Conservation (phyloP, 1,140 invertebrate genomes). For the Acromyrmex charruanus region DNA sequence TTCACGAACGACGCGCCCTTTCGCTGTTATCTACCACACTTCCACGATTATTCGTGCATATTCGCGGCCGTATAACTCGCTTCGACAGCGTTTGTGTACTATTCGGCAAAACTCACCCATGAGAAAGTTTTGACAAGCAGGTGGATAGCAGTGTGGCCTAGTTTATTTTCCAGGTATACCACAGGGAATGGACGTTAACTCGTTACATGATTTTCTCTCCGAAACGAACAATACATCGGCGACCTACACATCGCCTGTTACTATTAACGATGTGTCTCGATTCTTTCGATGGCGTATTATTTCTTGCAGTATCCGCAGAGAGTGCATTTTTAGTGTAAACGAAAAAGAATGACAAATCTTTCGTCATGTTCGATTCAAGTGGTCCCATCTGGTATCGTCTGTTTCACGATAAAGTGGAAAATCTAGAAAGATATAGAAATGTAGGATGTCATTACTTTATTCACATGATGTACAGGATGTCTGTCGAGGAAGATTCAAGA, state of each 20-base stretch:
- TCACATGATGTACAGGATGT: background rate
- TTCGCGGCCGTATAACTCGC: background rate
- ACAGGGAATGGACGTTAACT: slow-evolving; percentile 64
- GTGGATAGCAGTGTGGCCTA: slow-evolving; percentile 31
- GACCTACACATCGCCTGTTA: background rate
- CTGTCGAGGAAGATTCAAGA: background rate
- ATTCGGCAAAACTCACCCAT: slow-evolving; percentile 20
- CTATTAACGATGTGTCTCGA: slow-evolving; percentile 19
- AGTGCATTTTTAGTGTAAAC: slow-evolving; percentile 6
- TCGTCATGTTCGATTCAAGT: slow-evolving; percentile 4
- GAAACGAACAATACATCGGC: slow-evolving; percentile 58
- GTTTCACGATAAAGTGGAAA: slow-evolving; percentile 20
- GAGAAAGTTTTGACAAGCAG: slow-evolving; percentile 65
- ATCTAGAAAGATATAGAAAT: background rate
- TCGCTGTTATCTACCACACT: background rate
- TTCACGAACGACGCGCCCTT: slow-evolving; percentile 31
- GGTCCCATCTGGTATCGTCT: background rate
- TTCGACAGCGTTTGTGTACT: slow-evolving; percentile 16
- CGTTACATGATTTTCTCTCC: slow-evolving; percentile 71
- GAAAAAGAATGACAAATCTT: background rate
- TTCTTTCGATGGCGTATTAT: slow-evolving; percentile 13
- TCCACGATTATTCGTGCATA: slow-evolving; percentile 31
- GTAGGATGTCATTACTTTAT: background rate
- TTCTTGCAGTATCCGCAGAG: slow-evolving; percentile 45
- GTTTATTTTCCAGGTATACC: slow-evolving; percentile 50